Evolutionary conservation across 2,888 invertebrate species (phyloP).

Genomic region (Amblyjoppa fuscipennis): DNA sequence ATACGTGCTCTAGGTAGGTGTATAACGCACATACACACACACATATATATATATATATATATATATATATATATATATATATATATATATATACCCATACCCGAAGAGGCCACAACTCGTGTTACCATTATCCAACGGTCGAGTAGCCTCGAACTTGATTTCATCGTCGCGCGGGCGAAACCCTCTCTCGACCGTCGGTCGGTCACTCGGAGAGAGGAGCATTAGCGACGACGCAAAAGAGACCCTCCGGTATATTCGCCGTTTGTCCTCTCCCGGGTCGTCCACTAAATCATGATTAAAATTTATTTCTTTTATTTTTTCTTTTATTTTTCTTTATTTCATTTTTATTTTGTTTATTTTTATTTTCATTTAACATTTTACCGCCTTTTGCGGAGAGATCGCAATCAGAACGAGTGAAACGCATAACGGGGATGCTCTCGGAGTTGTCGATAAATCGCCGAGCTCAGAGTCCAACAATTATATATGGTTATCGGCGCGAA

Average conservation of each 20-base stretch:
- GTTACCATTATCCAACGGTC: conserved; percentile 73
- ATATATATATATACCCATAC: neutral
- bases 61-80: conserved; percentile 7
- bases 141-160: conserved; percentile 80
- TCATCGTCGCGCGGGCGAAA: conserved; percentile 63
- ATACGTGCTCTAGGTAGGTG: conserved; percentile 17
- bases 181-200: conserved; percentile 36
- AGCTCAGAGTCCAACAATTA: conserved; percentile 27
- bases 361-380: conserved; percentile 14
- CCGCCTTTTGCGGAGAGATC: conserved; percentile 56
- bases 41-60: conserved; percentile 1
- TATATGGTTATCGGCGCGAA: conserved; percentile 22
- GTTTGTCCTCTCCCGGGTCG: conserved; percentile 38
- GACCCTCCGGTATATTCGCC: conserved; percentile 19
- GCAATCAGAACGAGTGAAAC: conserved; percentile 65
- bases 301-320: conserved; percentile 38
- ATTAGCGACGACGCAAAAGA: conserved; percentile 39
- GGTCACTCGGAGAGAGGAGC: conserved; percentile 41
- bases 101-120: conserved; percentile 68
- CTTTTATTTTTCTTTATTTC: too few relatives aligned
- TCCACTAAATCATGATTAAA: conserved; percentile 66
- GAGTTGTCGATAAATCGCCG: conserved; percentile 61
- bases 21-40: conserved; percentile 19
- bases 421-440: conserved; percentile 40
- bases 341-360: too few relatives aligned